Conservation (phyloP, 2,113 vertebrate species). For the Heterotilapia buettikoferi region DNA sequence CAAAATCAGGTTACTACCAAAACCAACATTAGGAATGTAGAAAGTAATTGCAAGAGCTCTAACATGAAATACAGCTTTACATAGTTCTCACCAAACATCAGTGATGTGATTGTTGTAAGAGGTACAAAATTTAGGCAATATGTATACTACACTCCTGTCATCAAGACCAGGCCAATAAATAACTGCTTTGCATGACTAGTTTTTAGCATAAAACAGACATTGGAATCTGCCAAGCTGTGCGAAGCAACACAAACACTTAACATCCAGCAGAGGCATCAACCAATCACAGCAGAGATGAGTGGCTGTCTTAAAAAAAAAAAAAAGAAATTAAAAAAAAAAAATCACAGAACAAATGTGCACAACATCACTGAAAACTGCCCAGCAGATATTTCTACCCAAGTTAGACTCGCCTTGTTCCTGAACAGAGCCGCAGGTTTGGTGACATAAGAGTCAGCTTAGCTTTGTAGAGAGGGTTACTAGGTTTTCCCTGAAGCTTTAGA, state of each 20-base stretch:
- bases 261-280: not conserved
- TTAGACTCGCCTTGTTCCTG: not conserved
- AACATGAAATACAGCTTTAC: slow-evolving; percentile 25
- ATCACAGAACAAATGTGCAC: not conserved
- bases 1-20: not conserved
- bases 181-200: not conserved
- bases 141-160: not conserved
- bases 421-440: not conserved
- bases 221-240: not conserved
- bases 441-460: not conserved
- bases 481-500: slow-evolving; percentile 42
- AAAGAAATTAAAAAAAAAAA: not conserved
- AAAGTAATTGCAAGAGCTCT: slow-evolving; percentile 26
- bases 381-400: not conserved
- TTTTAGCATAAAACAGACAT: not conserved
- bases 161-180: not conserved
- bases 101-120: slow-evolving; percentile 22
- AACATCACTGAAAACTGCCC: not conserved
- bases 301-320: not conserved
- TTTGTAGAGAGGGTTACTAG: slow-evolving; percentile 12
- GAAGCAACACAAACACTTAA: not conserved
- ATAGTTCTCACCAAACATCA: slow-evolving; percentile 22
- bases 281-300: not conserved
- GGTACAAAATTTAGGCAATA: slow-evolving; percentile 12
- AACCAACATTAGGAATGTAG: slow-evolving; percentile 40